Conservation (phyloP, 2,888 invertebrate genomes). For the Thecophora atra region DNA sequence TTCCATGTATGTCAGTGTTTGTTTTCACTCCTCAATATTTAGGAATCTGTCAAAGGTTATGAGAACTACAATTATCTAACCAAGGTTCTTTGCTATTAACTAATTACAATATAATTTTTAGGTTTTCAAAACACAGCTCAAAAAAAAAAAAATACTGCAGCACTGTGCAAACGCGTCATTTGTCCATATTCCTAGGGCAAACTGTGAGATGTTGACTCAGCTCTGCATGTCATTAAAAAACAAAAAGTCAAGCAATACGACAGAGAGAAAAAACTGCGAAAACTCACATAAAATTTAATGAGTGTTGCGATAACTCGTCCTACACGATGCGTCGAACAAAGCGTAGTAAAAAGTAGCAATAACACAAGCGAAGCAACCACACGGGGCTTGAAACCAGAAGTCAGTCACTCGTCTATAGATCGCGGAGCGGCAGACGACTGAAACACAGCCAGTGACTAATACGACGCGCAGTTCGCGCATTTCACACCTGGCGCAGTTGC, state of each 20-base stretch:
- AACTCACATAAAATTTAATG: neutral
- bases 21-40: no score
- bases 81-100: no score
- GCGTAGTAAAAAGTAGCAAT: neutral
- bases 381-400: conserved; percentile 7
- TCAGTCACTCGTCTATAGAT: neutral
- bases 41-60: no score
- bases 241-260: neutral
- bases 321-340: conserved; percentile 9
- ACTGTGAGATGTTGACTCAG: conserved; percentile 12
- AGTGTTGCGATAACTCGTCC: neutral
- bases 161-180: neutral
- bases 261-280: neutral
- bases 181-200: neutral
- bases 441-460: neutral
- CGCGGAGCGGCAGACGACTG: neutral
- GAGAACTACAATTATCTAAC: no score
- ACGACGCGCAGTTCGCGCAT: neutral
- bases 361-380: conserved; percentile 8
- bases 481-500: neutral
- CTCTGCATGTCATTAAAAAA: neutral
- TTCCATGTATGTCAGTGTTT: no score
- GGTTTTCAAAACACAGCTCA: neutral
- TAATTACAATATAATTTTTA: no score
- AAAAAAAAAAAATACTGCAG: conserved; percentile 3